These are phyloP conservation scores for Magallana ariakensis DNA, from an alignment of 1,140 invertebrate species.

Conservation along the genomic window DNA sequence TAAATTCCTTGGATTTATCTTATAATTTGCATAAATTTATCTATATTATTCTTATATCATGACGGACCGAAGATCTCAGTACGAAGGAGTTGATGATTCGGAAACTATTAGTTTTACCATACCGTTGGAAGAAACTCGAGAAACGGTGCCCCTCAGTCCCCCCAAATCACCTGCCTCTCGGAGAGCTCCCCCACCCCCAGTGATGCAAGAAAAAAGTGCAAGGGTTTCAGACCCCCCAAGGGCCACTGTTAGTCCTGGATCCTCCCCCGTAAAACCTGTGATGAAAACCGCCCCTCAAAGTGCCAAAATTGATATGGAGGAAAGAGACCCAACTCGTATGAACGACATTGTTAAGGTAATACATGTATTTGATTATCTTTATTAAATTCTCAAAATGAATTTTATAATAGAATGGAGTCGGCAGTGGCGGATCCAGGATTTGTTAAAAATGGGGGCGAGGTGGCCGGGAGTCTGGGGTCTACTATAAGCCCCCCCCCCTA, in stretches of 20 bases:
- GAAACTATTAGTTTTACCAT: constrained; percentile 6
- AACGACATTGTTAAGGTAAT: constrained; percentile 55
- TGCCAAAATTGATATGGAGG: constrained; percentile 49
- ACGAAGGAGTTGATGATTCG: constrained; percentile 19
- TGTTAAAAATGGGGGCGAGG: too few species aligned
- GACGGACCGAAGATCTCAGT: constrained; percentile 31
- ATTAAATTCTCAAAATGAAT: too few species aligned
- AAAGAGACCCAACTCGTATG: constrained; percentile 54
- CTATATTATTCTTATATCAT: background rate
- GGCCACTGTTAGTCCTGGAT: background rate
- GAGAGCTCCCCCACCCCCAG: background rate
- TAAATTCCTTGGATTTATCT: background rate
- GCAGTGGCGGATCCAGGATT: too few species aligned
- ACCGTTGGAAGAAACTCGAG: background rate
- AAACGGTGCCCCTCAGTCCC: background rate
- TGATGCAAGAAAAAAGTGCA: background rate
- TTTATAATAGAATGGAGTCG: too few species aligned
- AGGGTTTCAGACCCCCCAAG: background rate
- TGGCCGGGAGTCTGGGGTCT: too few species aligned
- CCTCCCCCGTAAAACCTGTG: background rate
- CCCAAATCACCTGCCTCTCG: background rate
- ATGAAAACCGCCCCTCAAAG: constrained; percentile 39
- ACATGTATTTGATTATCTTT: too few species aligned
- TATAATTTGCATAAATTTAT: constrained; percentile 4
- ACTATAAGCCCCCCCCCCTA: too few species aligned